Evolutionary conservation across 2,113 vertebrate genomes (phyloP), one percentile per base, ranked within the genome.

Genomic region (Hyperopisus bebe): DNA sequence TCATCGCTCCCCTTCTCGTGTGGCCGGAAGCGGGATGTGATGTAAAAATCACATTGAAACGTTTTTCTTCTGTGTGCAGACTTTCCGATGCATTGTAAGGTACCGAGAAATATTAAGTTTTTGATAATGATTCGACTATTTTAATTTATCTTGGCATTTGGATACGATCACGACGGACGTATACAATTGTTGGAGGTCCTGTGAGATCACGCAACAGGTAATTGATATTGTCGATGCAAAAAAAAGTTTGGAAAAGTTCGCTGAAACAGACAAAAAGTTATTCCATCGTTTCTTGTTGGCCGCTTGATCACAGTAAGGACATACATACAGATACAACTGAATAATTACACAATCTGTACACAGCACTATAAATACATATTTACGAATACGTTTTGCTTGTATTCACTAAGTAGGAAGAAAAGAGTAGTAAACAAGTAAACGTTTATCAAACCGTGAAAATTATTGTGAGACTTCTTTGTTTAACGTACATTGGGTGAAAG

Each of bases 21-120:
- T 46, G 93, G 89, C 93, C 94, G 92, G 94, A 94, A 95, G 95
- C 94, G 94, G 95, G 95, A 95, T 95, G 94, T 96, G 95, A 95
- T 94, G 95, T 95, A 94, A 94, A 95, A 91, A 83, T 91, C 90
- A 94, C 92, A 92, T 90, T 92, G 91, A 77, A 92, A 90, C 42
- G 87, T 92, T 92, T 90, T 87, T 74, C 70, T 74, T 92, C 91
- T 88, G 90, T 91, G 89, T 91, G 90, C 91, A 82, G 86, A 91
- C 91, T 91, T 82, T 91, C 91, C 88, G 92, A 92, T 92, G 91
- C 89, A 90, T 89, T 89, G 90, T 90, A 90, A 92, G 83, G 77
- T 66, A 62, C 53, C 85, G 88, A 91, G 89, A 87, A 89, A 83
- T 90, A 90, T 86, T 84, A 87, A 84, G 84, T 92, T 90, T 90